These are phyloP conservation scores for Dolichopus griseipennis DNA, from an alignment of 2,888 invertebrate species.

Conservation along the genomic window DNA sequence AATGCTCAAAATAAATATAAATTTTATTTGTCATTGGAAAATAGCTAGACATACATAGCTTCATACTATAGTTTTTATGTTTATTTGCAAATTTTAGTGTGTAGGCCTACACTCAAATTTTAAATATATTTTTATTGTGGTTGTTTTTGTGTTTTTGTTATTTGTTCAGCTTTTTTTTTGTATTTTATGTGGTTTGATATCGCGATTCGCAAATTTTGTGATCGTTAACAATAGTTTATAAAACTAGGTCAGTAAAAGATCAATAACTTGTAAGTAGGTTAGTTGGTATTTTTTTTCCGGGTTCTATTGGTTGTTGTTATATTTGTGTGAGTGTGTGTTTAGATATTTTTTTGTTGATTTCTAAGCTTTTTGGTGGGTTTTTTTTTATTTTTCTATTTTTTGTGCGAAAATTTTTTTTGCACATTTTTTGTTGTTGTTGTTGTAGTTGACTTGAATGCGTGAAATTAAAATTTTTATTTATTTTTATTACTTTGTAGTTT, in stretches of 20 bases:
- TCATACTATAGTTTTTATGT: background rate
- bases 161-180: background rate
- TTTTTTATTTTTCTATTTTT: background rate
- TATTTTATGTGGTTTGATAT: background rate
- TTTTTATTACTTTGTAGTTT: no score
- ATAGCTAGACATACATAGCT: no score
- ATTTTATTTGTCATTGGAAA: no score
- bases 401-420: background rate
- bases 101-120: background rate
- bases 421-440: background rate
- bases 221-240: background rate
- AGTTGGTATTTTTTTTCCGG: constrained; percentile 3
- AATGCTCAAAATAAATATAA: no score
- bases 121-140: background rate
- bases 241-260: background rate
- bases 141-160: background rate
- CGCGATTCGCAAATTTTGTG: background rate
- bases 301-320: background rate
- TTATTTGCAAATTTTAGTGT: background rate
- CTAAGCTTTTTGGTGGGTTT: background rate
- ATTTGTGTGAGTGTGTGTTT: background rate
- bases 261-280: constrained; percentile 1
- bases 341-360: background rate
- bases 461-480: background rate
- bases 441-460: background rate